Base-by-base conservation (phyloP, 2,888 invertebrate genomes). In the Pediacus dermestoides region DNA sequence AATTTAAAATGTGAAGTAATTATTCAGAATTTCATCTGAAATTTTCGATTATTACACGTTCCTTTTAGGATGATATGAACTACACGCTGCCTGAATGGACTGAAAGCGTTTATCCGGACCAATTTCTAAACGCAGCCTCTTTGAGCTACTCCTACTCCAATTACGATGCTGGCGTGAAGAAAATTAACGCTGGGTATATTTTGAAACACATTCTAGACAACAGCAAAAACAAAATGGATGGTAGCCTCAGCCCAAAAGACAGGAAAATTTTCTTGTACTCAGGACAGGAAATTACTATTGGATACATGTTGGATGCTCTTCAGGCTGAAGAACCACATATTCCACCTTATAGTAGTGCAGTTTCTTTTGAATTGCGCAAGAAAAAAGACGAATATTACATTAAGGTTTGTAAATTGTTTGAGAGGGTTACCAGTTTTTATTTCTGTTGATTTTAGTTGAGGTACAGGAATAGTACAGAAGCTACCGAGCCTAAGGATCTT, bases 61-160 rank as follows among this genome's bases (percentile, higher is more conserved):
- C 30, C 28, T 48, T 43, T 34, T 40, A 57, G 58, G 42, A 43
- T 25, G 58, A 57, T 2, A 42, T 63, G 52, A 59, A 61, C 34
- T 40, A 68, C 8, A 39, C 56, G 2, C 48, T 72, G 6, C 72
- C 72, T 0, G 44, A 54, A 3, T 73, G 72, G 73, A 61, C 70
- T 0, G 34, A 50, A 4, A 47, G 53, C 3, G 55, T 71, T 10
- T 64, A 58, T 37, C 64, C 64, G 1, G 39, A 59, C 39, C 61
- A 70, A 16, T 45, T 61, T 3, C 54, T 64, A 10, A 61, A 55
- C 4, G 61, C 50, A 3, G 52, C 63, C 0, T 39, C 59, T 10
- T 45, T 64, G 2, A 60, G 67, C 4, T 71, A 72, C 34, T 60
- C 64, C 11, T 60, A 70, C 9, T 55, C 63, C 12, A 67, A 60